Evolutionary conservation across 1,140 invertebrate genomes (phyloP).

Genomic region (Myzus persicae): DNA sequence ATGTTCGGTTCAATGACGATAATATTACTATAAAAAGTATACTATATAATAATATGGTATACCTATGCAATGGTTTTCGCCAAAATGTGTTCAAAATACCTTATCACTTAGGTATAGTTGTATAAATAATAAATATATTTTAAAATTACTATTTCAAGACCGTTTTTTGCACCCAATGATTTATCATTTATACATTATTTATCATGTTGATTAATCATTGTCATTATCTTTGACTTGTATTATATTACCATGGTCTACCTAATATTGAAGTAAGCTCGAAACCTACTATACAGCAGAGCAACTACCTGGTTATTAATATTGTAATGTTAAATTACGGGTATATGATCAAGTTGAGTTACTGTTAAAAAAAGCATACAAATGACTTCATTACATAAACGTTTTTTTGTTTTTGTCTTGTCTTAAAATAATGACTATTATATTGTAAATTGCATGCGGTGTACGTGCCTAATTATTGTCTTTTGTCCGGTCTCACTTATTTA

Average conservation of each 20-base stretch:
- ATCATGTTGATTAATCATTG: too few relatives aligned
- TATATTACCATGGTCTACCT: too few relatives aligned
- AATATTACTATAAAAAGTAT: too few relatives aligned
- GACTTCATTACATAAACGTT: neutral
- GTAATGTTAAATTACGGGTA: neutral
- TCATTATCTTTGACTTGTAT: too few relatives aligned
- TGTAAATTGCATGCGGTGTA: conserved; percentile 33
- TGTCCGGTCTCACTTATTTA: conserved; percentile 23
- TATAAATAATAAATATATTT: neutral
- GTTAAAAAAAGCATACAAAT: neutral
- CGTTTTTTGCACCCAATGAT: neutral
- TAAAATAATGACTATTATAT: conserved; percentile 29
- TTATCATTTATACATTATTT: too few relatives aligned
- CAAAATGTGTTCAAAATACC: neutral
- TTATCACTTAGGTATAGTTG: neutral
- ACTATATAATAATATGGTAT: too few relatives aligned
- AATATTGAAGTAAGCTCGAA: too few relatives aligned
- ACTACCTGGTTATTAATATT: too few relatives aligned
- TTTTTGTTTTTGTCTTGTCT: neutral
- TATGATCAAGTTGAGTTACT: neutral
- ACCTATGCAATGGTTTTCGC: neutral
- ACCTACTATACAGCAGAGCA: too few relatives aligned
- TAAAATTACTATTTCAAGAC: neutral
- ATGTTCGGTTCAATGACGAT: too few relatives aligned
- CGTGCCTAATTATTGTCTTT: conserved; percentile 41